Percentiles rank a stretch among this genome's conserved stretches.
Conservation (phyloP, 2,888 invertebrate species). For the Conomelus anceps region DNA sequence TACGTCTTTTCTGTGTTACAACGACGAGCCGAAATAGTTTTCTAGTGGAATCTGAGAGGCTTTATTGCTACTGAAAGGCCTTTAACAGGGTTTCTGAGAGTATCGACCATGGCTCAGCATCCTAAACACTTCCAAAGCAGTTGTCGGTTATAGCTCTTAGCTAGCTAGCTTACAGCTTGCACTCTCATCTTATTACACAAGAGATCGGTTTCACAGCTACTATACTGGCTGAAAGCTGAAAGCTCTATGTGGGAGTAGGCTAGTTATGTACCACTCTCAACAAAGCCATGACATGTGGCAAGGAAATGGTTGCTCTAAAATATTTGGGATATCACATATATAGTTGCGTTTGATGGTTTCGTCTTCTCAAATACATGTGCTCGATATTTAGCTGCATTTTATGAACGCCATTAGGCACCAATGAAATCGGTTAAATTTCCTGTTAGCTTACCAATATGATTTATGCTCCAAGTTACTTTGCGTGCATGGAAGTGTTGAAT, state of each 20-base stretch:
- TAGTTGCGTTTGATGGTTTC: background rate
- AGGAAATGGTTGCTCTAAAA: background rate
- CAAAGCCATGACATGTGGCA: background rate
- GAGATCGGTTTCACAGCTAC: background rate
- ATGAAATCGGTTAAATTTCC: background rate
- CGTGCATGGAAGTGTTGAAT: no score
- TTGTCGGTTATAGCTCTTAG: background rate
- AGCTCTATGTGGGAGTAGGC: background rate
- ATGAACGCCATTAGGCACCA: background rate
- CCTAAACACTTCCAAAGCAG: background rate
- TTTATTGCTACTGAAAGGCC: background rate
- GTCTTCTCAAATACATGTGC: background rate
- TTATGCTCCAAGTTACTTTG: background rate
- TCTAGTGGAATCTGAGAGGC: background rate
- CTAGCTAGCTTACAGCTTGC: background rate
- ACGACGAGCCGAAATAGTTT: background rate
- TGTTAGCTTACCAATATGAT: background rate
- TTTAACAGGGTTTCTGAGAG: background rate
- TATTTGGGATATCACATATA: background rate
- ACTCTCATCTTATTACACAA: background rate
- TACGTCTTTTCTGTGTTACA: background rate
- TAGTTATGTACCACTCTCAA: background rate
- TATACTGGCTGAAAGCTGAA: background rate
- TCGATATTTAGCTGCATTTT: background rate
- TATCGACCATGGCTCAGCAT: background rate